Base-by-base conservation (phyloP, 2,888 invertebrate species). In the Ornithoptera priamus region DNA sequence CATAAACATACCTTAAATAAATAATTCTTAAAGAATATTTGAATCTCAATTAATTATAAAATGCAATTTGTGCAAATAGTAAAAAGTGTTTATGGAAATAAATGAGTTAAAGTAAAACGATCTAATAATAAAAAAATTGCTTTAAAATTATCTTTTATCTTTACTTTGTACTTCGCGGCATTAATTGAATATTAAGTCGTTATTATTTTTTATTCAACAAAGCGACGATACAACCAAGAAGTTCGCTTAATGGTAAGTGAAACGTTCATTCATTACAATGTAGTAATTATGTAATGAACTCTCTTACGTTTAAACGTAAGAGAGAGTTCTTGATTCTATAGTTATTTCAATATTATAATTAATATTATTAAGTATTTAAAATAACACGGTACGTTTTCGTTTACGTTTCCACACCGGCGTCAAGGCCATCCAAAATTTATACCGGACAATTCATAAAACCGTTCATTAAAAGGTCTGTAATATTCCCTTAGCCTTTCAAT, bases 381-480 rank as follows among this genome's bases (percentile, higher is more conserved):
- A 18, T 10, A 17, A 17, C 7, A 39, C 36, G 22, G 0, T 22
- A 22, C 22, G 22, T 22, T 22, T 22, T 22, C 22, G 22, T 22
- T 22, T 63, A 60, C 22, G 53, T 46, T 66, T 58, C n/a, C 4
- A 36, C 24, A 62, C 15, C 46, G 24, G 10, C 2, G n/a, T 85
- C 75, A 93, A 72, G 86, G 93, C 98, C 98, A 98, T 71, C 96
- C 96, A 88, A 98, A 98, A 86, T 97, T 95, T 75, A 96, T 96
- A 60, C 97, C 97, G 64, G 97, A 96, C 81, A 97, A 93, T 83
- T 96, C 95, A 88, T 97, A 98, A 89, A 98, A 97, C 79, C 95
- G 94, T 80, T 95, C 94, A 88, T 98, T 98, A 84, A 96, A 97
- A 3, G 97, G 97, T 77, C 95, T 93, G 83, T 97, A 98, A 86